These are phyloP conservation scores for Epiperipatus broadwayi DNA, from an alignment of 2,888 invertebrate genomes.

Conservation along the genomic window DNA sequence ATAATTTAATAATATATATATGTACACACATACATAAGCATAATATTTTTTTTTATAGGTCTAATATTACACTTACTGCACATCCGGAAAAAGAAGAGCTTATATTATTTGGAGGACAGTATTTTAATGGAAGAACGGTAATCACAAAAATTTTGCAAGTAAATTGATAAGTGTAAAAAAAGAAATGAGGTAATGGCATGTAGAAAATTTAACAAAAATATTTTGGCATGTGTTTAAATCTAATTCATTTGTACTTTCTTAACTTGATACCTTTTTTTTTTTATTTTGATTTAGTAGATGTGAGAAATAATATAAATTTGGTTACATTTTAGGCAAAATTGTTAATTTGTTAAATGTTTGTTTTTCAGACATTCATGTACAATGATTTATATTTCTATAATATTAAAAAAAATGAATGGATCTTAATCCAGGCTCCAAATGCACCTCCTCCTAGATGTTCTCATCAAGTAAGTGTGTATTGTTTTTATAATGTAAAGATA, in stretches of 20 bases:
- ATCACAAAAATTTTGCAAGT: no score
- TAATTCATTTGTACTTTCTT: not conserved
- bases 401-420: slow-evolving; percentile 57
- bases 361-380: slow-evolving; percentile 54
- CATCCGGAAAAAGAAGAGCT: slow-evolving; percentile 74
- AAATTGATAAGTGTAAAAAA: not conserved
- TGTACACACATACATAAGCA: no score
- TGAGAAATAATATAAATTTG: no score
- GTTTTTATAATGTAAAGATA: no score
- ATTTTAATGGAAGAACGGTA: slow-evolving; percentile 64
- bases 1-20: no score
- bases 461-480: slow-evolving; percentile 49
- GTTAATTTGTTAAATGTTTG: no score
- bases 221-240: slow-evolving; percentile 7
- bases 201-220: no score
- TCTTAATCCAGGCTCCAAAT: slow-evolving; percentile 53
- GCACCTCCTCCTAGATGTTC: slow-evolving; percentile 71
- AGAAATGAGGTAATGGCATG: no score
- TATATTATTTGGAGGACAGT: slow-evolving; percentile 77
- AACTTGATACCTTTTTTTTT: slow-evolving; percentile 11
- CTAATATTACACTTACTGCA: slow-evolving; percentile 55
- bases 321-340: no score
- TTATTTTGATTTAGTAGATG: no score
- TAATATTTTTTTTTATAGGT: slow-evolving; percentile 35
- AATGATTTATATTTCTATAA: slow-evolving; percentile 69